phyloP scores from a whole-genome alignment of 92 coral and sea anemone genomes.

The Chrysogorgia sp. region DNA sequence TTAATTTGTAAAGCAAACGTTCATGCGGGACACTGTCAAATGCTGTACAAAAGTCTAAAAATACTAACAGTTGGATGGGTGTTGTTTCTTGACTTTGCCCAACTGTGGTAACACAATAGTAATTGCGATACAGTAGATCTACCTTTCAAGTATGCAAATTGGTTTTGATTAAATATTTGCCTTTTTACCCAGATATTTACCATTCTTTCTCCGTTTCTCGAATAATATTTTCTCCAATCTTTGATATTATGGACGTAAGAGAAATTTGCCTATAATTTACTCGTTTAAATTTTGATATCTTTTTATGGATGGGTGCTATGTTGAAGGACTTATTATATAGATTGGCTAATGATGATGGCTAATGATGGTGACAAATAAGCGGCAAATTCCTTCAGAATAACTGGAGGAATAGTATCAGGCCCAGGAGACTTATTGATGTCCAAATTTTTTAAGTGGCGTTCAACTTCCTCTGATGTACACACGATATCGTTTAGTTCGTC shows the following conservation, averaged over 20 bases:
- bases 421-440: slow-evolving; percentile 58
- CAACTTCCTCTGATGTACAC: slow-evolving; percentile 6
- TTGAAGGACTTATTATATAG: no score
- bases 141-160: background rate
- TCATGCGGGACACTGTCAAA: slow-evolving; percentile 44
- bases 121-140: slow-evolving; percentile 14
- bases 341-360: no score
- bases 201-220: slow-evolving; percentile 18
- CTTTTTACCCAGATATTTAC: slow-evolving; percentile 15
- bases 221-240: slow-evolving; percentile 39
- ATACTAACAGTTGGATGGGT: slow-evolving; percentile 7
- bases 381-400: slow-evolving; percentile 41
- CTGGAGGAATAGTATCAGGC: slow-evolving; percentile 48
- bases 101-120: slow-evolving; percentile 5
- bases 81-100: background rate
- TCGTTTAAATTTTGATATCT: slow-evolving; percentile 48
- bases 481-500: background rate
- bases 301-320: slow-evolving; percentile 63
- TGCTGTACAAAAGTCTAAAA: slow-evolving; percentile 19
- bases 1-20: slow-evolving; percentile 12
- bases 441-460: background rate
- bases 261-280: slow-evolving; percentile 55
- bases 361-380: slow-evolving; percentile 48
- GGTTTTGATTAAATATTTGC: slow-evolving; percentile 5
- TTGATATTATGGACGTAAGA: slow-evolving; percentile 22